These are phyloP conservation scores for Damaliscus lunatus DNA, from an alignment of 2,113 vertebrate genomes.

Conservation along the genomic window DNA sequence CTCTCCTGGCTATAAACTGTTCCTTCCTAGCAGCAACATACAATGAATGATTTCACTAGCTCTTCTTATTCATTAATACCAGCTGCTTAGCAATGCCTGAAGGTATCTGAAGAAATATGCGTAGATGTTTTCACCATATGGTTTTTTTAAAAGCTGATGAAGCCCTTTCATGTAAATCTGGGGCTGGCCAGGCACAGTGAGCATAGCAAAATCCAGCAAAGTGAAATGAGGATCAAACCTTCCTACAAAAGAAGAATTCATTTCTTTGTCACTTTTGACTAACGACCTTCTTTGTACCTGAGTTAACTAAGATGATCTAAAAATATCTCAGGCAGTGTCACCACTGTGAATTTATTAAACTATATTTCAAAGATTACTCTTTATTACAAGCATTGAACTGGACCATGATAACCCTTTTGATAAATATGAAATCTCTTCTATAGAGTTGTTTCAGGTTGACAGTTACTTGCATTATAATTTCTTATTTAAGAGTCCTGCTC, in stretches of 20 bases:
- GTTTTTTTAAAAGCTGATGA: conserved; percentile 72
- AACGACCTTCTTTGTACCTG: not conserved
- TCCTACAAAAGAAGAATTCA: not conserved
- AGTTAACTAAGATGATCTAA: not conserved
- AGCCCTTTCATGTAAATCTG: conserved; percentile 74
- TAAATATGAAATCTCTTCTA: conserved; percentile 38
- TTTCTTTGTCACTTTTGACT: not conserved
- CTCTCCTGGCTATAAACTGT: conserved; percentile 76
- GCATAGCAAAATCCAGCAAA: not conserved
- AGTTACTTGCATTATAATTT: not conserved
- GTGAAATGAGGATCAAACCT: not conserved
- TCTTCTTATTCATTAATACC: conserved; percentile 81
- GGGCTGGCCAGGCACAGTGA: conserved; percentile 43
- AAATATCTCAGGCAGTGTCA: not conserved
- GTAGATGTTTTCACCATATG: conserved; percentile 76
- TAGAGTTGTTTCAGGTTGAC: not conserved
- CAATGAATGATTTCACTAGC: conserved; percentile 76
- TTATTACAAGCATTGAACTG: not conserved
- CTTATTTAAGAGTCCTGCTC: not conserved
- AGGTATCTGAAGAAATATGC: conserved; percentile 78
- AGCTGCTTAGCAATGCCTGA: conserved; percentile 79
- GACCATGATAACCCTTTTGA: not conserved
- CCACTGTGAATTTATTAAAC: not conserved
- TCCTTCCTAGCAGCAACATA: conserved; percentile 74
- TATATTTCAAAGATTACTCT: not conserved